phyloP scores from a whole-genome alignment of 1,140 invertebrate species.

The Drosophila triauraria region DNA sequence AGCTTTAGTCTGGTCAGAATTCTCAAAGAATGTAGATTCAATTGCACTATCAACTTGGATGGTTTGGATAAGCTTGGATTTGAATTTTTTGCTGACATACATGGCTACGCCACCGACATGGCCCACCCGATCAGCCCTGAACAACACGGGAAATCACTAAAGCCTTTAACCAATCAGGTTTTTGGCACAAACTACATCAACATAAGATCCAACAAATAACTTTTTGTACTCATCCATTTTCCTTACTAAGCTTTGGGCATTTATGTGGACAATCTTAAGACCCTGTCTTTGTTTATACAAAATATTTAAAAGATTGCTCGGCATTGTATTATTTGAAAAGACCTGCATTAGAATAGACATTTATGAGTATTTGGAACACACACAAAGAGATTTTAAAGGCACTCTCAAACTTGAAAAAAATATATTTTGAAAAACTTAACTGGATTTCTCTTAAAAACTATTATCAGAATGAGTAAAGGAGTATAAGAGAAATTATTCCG shows the following conservation, averaged over 20 bases:
- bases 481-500: too few species aligned
- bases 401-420: not conserved
- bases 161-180: too few species aligned
- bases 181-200: not conserved
- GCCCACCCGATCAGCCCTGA: too few species aligned
- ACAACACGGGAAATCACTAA: too few species aligned
- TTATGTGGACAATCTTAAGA: not conserved
- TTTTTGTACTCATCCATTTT: not conserved
- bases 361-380: not conserved
- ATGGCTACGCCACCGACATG: too few species aligned
- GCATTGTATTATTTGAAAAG: not conserved
- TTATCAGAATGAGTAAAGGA: too few species aligned
- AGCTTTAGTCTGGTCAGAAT: not conserved
- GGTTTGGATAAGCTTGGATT: too few species aligned
- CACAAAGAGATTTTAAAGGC: not conserved
- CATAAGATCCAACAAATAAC: constrained; percentile 1
- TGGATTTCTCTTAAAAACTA: not conserved
- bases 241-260: not conserved
- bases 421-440: not conserved
- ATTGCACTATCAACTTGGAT: too few species aligned
- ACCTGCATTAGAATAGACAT: not conserved
- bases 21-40: not conserved
- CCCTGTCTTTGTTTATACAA: not conserved
- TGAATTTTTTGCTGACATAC: too few species aligned
- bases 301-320: not conserved